Percentiles rank a stretch among this genome's conserved stretches.
Evolutionary conservation across 2,797 vertebrate genomes (phyloP).

Genomic region (Characodon lateralis): DNA sequence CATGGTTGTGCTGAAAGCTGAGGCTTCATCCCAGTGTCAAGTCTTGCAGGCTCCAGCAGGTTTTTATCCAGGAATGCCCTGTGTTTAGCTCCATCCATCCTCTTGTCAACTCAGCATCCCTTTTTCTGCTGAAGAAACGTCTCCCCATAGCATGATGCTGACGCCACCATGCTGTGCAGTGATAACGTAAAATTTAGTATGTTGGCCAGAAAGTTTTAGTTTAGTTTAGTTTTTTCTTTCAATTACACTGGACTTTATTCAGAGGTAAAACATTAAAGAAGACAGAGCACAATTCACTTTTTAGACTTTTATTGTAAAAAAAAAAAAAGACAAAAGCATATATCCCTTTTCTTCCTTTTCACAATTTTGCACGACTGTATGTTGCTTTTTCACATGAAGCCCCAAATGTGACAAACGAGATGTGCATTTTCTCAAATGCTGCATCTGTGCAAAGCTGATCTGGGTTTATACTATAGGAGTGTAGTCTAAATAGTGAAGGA

Average conservation of each 20-base stretch:
- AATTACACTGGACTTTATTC: not conserved
- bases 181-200: not conserved
- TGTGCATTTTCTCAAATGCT: conserved; percentile 14
- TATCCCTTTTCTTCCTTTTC: not conserved
- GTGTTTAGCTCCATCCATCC: not conserved
- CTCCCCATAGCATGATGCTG: not conserved
- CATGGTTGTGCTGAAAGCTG: not conserved
- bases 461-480: conserved; percentile 22
- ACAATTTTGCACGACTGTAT: not conserved
- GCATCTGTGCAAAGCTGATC: conserved; percentile 38
- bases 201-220: not conserved
- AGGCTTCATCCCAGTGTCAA: not conserved
- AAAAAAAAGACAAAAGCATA: not conserved
- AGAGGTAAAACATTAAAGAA: not conserved
- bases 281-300: not conserved
- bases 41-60: too few species aligned
- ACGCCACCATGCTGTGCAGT: not conserved
- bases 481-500: conserved; percentile 51
- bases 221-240: not conserved
- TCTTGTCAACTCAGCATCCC: not conserved
- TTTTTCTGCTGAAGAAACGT: not conserved
- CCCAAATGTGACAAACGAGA: not conserved
- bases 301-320: not conserved
- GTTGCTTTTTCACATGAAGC: not conserved
- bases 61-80: too few species aligned